These are phyloP conservation scores for Leptestheria dahalacensis DNA, from an alignment of 1,140 invertebrate species.

Conservation along the genomic window DNA sequence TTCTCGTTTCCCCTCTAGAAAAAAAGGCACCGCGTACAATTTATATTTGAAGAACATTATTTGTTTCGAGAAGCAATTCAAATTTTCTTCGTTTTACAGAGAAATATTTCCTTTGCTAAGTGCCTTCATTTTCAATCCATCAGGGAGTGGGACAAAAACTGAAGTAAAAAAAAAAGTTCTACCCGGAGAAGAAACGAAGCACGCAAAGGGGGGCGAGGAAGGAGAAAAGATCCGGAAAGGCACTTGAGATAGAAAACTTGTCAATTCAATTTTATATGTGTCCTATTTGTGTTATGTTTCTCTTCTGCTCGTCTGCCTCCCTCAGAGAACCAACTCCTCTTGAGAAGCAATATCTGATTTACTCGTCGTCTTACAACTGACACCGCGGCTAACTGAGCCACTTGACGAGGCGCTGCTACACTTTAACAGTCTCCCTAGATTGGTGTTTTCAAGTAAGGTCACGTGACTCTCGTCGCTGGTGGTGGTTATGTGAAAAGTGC, in stretches of 20 bases:
- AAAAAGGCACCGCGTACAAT: too few relatives aligned
- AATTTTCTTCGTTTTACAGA: too few relatives aligned
- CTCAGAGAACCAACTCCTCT: neutral
- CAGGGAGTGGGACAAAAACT: neutral
- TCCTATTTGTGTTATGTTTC: too few relatives aligned
- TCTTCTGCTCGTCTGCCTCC: neutral
- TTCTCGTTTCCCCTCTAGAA: too few relatives aligned
- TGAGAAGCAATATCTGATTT: neutral
- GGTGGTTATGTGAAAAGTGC: neutral
- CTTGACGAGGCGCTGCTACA: neutral
- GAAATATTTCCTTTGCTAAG: neutral
- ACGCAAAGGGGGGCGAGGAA: neutral
- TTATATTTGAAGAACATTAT: too few relatives aligned
- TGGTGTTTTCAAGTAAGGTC: neutral
- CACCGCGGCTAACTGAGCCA: neutral
- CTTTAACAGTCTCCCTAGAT: neutral
- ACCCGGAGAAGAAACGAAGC: too few relatives aligned
- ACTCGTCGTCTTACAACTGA: neutral
- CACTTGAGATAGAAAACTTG: neutral
- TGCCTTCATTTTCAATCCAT: neutral
- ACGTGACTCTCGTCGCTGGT: neutral
- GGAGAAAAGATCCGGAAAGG: neutral
- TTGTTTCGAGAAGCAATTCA: too few relatives aligned
- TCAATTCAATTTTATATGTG: too few relatives aligned
- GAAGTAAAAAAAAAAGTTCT: too few relatives aligned